Base-by-base conservation (phyloP, 2,797 vertebrate species). In the Hoplostethus mediterraneus region DNA sequence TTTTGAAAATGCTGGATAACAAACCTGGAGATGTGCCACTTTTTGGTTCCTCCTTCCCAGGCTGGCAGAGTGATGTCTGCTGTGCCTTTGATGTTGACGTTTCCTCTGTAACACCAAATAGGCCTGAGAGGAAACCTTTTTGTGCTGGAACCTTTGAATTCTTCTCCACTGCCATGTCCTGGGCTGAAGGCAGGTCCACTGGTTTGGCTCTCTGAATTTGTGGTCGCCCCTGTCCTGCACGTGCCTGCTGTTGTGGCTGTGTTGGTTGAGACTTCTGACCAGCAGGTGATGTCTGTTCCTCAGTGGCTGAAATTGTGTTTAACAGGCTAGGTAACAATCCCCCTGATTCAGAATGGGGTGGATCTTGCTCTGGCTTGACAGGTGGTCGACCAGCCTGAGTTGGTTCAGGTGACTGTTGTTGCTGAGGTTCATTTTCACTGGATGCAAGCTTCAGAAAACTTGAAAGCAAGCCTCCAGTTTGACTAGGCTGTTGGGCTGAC, bases 71-170 rank as follows among this genome's bases (percentile, higher is more conserved):
- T 63, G 83, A 71, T 77, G 66, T 56, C 31, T 92, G 89, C 71
- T 91, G 73, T 62, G 53, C 48, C 47, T 90, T 92, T 81, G 94
- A 89, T 67, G 58, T 55, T 28, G 87, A 40, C 55, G 86, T 92
- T 80, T 95, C 95, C 63, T 76, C 94, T 59, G 93, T 90, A 55
- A 70, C 75, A 77, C 82, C 93, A 85, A 97, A 94, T 75, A 97
- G 86, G 54, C 94, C 94, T 77, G 95, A 95, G 47, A 96, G 87
- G 69, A 97, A 93, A n/a, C 93, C 90, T 81, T 95, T 95, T 75
- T 90, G 74, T 67, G 81, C 47, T 55, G 48, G 67, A 75, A 31
- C 89, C 76, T 94, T 95, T 16, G 84, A 81, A 64, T 95, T 89
- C 0, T 89, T 94, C 84, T 95, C 94, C 60, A 64, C 45, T n/a